Evolutionary conservation across 2,113 vertebrate species (phyloP).

Genomic region (Chrysochloris asiatica): DNA sequence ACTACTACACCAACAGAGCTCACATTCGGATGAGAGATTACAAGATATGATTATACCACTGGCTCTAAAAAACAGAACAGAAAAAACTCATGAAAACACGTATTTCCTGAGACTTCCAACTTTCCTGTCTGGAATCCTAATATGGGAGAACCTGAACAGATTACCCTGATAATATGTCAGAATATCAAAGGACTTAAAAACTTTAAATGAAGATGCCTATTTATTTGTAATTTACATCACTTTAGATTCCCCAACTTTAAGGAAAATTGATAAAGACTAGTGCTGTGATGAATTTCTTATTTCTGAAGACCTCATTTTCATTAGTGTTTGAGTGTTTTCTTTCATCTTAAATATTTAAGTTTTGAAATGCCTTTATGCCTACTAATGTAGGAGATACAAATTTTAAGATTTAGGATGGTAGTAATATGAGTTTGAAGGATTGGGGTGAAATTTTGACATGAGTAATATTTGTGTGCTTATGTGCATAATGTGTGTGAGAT

Average conservation of each 20-base stretch:
- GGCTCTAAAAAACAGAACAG: slow-evolving; percentile 29
- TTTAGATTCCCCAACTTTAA: neutral
- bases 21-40: neutral
- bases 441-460: neutral
- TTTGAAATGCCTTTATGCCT: slow-evolving; percentile 18
- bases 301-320: slow-evolving; percentile 24
- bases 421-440: neutral
- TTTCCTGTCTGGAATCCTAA: slow-evolving; percentile 46
- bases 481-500: neutral
- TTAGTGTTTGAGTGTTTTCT: slow-evolving; percentile 15
- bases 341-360: slow-evolving; percentile 44
- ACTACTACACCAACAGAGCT: neutral
- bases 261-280: neutral
- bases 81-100: slow-evolving; percentile 36
- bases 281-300: slow-evolving; percentile 14
- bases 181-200: slow-evolving; percentile 38
- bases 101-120: slow-evolving; percentile 71
- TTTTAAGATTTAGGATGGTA: slow-evolving; percentile 34
- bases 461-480: neutral
- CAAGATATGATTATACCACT: slow-evolving; percentile 23
- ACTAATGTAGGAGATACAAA: neutral
- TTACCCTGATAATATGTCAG: neutral
- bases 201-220: neutral
- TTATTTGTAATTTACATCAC: neutral
- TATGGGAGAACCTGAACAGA: slow-evolving; percentile 13